Evolutionary conservation across 2,113 vertebrate species (phyloP), one percentile per base, ranked within the genome.

Genomic region (Upupa epops): DNA sequence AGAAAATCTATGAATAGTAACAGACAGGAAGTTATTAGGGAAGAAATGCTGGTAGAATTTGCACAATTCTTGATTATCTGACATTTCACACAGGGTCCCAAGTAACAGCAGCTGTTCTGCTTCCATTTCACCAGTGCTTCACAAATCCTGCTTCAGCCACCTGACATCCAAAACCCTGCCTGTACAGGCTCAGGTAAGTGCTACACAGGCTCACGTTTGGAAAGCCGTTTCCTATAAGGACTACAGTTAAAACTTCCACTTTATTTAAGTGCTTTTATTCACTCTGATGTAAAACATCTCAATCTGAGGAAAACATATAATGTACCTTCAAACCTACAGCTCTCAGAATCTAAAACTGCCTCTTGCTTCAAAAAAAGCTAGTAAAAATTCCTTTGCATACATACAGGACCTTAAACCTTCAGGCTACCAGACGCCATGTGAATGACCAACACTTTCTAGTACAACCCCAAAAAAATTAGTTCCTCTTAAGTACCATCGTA

Each of bases 1-100:
- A 92, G 66, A 55, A 83, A 65, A 79, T 64, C 61, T 40, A 89
- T 17, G 54, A 94, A 88, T 18, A 88, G 73, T 42, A 90, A 78
- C 55, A 69, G 51, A 69, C 54, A 25, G 32, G 52, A 86, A 92
- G 37, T 49, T 69, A 87, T 86, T 55, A 32, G 36, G 90, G 45
- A 66, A 84, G 40, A 75, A 91, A 73, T 1, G 24, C 0, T 8
- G 42, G 52, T 54, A 70, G 48, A 92, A 90, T 75, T 93, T 85
- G 37, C 83, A 77, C 37, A 94, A 83, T 59, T 86, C 46, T 72
- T n/a, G 60, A 42, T 74, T 20, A 66, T 89, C 69, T 92, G 69
- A 65, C 52, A 69, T 66, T 64, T 86, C 63, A 22, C 32, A 34
- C 28, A 68, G 42, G 48, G 69, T 49, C 61, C 72, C 32, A 36